phyloP scores from a whole-genome alignment of 2,797 vertebrate species.

The Knipowitschia caucasica region DNA sequence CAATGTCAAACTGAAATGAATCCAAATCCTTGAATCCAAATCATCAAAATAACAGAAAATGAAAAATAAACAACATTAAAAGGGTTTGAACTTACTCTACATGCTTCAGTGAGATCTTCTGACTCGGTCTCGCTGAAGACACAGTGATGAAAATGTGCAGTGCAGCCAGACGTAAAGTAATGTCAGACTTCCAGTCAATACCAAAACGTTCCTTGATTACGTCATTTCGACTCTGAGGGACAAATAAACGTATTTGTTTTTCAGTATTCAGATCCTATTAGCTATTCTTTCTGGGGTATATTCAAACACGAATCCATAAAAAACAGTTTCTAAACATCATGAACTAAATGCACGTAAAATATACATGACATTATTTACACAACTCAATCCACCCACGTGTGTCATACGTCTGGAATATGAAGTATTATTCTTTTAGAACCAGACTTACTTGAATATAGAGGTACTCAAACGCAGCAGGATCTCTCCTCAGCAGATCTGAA shows the following conservation, averaged over 20 bases:
- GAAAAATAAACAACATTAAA: not conserved
- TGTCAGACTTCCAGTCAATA: constrained; percentile 91
- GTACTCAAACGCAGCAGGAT: constrained; percentile 97
- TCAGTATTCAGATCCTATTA: no score
- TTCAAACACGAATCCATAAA: no score
- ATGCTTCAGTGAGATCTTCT: constrained; percentile 97
- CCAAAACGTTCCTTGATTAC: constrained; percentile 96
- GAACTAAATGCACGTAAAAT: no score
- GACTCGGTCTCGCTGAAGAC: constrained; percentile 90
- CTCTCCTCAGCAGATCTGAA: constrained; percentile 87
- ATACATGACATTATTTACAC: no score
- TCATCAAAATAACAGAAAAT: not conserved
- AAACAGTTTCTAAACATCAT: no score
- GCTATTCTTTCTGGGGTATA: no score
- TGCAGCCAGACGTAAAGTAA: constrained; percentile 90
- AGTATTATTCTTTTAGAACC: constrained; percentile 35
- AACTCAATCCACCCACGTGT: constrained; percentile 4
- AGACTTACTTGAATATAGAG: constrained; percentile 92
- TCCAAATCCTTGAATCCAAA: no score
- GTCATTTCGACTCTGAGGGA: constrained; percentile 91
- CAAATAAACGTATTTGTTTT: constrained; percentile 13
- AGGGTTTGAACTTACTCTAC: constrained; percentile 87
- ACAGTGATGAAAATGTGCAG: constrained; percentile 98
- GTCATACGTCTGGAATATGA: constrained; percentile 18
- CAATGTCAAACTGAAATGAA: no score